Evolutionary conservation across 2,113 vertebrate genomes (phyloP), one percentile per base, ranked within the genome.

Genomic region (Haemorhous mexicanus): DNA sequence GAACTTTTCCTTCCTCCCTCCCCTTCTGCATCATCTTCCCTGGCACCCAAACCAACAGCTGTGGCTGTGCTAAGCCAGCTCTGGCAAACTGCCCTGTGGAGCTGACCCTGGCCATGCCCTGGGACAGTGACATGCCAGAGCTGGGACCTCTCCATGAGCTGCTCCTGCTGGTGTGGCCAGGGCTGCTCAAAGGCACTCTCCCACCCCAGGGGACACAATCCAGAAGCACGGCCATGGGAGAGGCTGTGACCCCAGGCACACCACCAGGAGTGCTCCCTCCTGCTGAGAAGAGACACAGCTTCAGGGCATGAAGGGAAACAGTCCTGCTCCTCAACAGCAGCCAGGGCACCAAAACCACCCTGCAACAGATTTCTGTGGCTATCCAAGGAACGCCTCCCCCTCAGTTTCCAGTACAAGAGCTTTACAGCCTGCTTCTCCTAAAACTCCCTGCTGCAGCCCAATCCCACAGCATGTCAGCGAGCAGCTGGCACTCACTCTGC

Each of bases 1-100:
- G 44, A 90, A 77, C 80, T 95, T 95, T 61, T 77, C 76, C 81
- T 83, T 92, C 92, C 88, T 91, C 61, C 56, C 77, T 58, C 82
- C 62, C 64, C 67, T 88, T 22, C 52, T 44, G 10, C 55, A 82
- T 52, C 41, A 3, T 33, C 72, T 76, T 61, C 62, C 39, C 39
- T 61, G 85, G 89, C 94, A 94, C 82, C 73, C 35, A 0, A 87
- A 49, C 33, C 47, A 1, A 52, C 91, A 94, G 95, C 94, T 95
- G 95, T 3, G 11, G 47, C 55, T 30, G 2, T 0, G 3, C 68
- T 84, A 82, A 95, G 89, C 47, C 9, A 3, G 83, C 53, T 35
- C 77, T 81, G 91, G 75, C 69, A 82, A 44, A 11, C 8, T 3
- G 39, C 64, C 74, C 82, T 2, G 46, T 2, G 0, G 41, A 43